Percentiles rank a stretch among this genome's conserved stretches.
Conservation (phyloP, 2,113 vertebrate genomes). For the Gymnorhina tibicen region DNA sequence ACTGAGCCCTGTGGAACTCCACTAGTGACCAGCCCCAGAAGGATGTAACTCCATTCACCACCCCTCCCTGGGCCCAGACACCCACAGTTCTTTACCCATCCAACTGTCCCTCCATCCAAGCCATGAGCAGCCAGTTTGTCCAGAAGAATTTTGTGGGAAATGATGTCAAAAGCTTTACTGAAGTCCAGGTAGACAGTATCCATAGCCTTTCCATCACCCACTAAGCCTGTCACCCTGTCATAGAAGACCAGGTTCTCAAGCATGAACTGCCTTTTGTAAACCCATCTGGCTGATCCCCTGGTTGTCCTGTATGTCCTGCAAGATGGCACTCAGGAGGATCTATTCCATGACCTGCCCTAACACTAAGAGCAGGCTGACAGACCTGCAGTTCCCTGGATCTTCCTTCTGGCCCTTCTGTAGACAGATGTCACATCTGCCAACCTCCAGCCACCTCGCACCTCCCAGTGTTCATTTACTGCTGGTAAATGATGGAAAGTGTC, state of each 20-base stretch:
- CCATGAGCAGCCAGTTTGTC: not conserved
- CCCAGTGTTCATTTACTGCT: not conserved
- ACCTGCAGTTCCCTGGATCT: not conserved
- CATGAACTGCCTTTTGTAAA: not conserved
- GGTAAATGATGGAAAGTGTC: not conserved
- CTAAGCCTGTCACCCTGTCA: not conserved
- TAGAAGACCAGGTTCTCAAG: not conserved
- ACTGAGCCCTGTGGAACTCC: not conserved
- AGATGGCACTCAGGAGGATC: not conserved
- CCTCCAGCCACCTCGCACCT: not conserved
- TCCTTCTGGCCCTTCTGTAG: not conserved
- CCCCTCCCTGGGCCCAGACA: rapidly evolving
- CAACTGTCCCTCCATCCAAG: not conserved
- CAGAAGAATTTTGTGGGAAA: not conserved
- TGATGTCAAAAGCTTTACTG: not conserved
- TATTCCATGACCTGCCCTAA: not conserved
- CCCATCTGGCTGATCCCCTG: not conserved
- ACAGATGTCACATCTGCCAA: not conserved
- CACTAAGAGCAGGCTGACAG: not conserved
- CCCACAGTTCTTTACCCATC: not conserved
- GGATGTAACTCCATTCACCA: not conserved
- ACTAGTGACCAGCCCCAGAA: not conserved
- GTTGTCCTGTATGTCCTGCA: not conserved
- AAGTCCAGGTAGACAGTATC: not conserved
- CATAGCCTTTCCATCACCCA: not conserved